These are phyloP conservation scores for Ophion costatus DNA, from an alignment of 2,888 invertebrate genomes.

Conservation along the genomic window DNA sequence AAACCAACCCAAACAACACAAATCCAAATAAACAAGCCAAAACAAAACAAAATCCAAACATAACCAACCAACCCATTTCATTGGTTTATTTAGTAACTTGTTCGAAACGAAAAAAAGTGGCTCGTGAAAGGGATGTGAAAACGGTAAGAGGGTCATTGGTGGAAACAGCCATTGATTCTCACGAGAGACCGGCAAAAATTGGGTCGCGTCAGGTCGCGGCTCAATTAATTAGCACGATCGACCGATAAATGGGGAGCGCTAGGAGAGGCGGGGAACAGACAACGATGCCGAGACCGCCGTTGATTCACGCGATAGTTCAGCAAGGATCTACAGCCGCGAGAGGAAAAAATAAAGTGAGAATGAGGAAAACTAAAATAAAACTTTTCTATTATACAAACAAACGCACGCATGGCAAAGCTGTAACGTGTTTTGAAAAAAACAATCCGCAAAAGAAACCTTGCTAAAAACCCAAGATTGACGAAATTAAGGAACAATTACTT, in stretches of 20 bases:
- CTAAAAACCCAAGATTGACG: neutral
- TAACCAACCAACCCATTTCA: too few relatives aligned
- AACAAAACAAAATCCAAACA: too few relatives aligned
- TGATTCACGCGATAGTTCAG: neutral
- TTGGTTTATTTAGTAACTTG: neutral
- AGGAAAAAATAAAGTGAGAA: neutral
- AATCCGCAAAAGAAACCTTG: neutral
- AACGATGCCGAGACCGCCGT: neutral
- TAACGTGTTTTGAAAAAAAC: neutral
- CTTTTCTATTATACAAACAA: neutral
- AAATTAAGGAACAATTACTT: neutral
- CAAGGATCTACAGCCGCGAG: conserved; percentile 10
- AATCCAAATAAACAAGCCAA: too few relatives aligned
- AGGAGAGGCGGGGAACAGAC: conserved; percentile 12
- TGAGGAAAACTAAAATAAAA: neutral
- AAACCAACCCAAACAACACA: too few relatives aligned
- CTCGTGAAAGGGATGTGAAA: neutral
- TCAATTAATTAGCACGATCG: conserved; percentile 62
- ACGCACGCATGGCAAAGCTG: neutral
- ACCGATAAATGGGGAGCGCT: conserved; percentile 51
- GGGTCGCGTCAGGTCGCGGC: conserved; percentile 55
- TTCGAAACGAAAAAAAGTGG: neutral
- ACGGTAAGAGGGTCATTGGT: neutral
- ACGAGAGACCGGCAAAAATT: conserved; percentile 58
- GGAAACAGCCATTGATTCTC: conserved; percentile 56